Conservation (phyloP, 2,888 invertebrate species). For the Drosophila tripunctata region DNA sequence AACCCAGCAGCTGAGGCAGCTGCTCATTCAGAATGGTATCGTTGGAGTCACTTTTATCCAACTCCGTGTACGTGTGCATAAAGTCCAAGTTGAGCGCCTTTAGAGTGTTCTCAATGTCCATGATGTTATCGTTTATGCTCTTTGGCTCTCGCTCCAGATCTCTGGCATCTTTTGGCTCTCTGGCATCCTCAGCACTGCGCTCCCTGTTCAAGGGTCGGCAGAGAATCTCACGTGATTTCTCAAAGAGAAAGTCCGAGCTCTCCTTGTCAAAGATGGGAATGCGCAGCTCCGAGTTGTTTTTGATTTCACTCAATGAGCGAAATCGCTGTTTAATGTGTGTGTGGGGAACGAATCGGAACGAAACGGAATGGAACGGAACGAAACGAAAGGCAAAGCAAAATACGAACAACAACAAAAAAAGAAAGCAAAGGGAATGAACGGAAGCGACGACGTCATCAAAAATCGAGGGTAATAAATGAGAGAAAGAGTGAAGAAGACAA, state of each 20-base stretch:
- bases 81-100: conserved; percentile 84
- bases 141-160: conserved; percentile 60
- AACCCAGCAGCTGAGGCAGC: conserved; percentile 78
- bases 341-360: conserved; percentile 24
- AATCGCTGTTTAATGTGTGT: conserved; percentile 83
- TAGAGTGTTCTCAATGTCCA: conserved; percentile 84
- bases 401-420: conserved; percentile 37
- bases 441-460: conserved; percentile 34
- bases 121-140: conserved; percentile 83
- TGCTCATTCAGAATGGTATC: conserved; percentile 84
- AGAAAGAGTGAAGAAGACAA: conserved; percentile 47
- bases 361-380: conserved; percentile 18
- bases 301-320: conserved; percentile 85
- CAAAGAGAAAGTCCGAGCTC: conserved; percentile 90
- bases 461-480: conserved; percentile 17
- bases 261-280: conserved; percentile 90
- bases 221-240: conserved; percentile 88
- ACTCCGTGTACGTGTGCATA: conserved; percentile 84
- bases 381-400: conserved; percentile 30
- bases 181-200: conserved; percentile 19
- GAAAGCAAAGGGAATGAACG: conserved; percentile 51
- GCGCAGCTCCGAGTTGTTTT: conserved; percentile 85
- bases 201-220: conserved; percentile 85
- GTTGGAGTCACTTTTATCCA: conserved; percentile 84
- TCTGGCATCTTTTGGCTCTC: background rate